Evolutionary conservation across 2,797 vertebrate species (phyloP), one percentile per base, ranked within the genome.

Genomic region (Siniperca scherzeri): DNA sequence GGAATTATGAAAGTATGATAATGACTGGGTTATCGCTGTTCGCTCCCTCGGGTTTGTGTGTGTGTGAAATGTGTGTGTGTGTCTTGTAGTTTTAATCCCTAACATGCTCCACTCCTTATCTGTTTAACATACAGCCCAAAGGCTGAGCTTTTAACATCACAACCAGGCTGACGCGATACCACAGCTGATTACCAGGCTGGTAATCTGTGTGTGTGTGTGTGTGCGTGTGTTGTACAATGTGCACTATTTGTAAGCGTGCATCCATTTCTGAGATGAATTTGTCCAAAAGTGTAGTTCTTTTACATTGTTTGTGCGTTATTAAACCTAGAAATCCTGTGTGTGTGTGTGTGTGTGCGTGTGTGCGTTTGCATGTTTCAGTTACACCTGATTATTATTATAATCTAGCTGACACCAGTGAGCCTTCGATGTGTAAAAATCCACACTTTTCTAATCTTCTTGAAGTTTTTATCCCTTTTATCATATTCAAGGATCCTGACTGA

Each of bases 1-100:
- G 88, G 88, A 91, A 92, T 92, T 92, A 93, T 86, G 85, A 92
- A 91, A 88, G 87, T 86, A 72, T 90, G 91, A 92, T 92, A 92
- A 93, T 91, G 84, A 87, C 85, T 82, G 84, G 90, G 92, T 91
- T 92, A 92, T 91, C 88, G 57, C 80, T 57, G 78, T 4, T 83
- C 57, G 14, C 82, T 92, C 90, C 87, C 87, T 61, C 36, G 71
- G 79, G 90, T 86, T 56, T 79, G 5, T 80, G 76, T 83, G 76
- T 83, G 62, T 78, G 74, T 80, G 16, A 46, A 5, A 52, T 70
- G 70, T 74, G 71, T 70, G 74, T 77, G 83, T 84, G 88, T 85
- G 67, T 87, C 70, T 90, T 87, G 88, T 86, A 87, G 84, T 86
- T 88, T 92, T 92, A 93, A 93, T 91, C 88, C 90, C 81, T 85